phyloP scores from a whole-genome alignment of 2,113 vertebrate genomes.

The Aegypius monachus region DNA sequence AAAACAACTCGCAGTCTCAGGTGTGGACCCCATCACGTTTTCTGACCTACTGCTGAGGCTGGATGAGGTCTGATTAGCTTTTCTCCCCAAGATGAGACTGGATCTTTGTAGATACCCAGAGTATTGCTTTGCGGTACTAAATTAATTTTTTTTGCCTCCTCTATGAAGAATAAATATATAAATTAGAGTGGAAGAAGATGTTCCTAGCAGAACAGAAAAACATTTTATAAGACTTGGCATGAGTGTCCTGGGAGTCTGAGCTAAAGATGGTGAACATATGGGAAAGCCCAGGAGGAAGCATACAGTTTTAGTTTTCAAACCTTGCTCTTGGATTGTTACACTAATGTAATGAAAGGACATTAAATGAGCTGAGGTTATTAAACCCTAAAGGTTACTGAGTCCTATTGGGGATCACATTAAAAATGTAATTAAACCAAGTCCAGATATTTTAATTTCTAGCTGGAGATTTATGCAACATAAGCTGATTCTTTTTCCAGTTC shows the following conservation, averaged over 20 bases:
- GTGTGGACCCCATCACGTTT: rapidly evolving
- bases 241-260: not conserved
- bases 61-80: not conserved
- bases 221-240: not conserved
- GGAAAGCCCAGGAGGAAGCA: not conserved
- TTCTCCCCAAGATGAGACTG: not conserved
- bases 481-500: not conserved
- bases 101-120: not conserved
- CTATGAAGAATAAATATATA: not conserved
- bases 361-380: conserved; percentile 45
- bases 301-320: conserved; percentile 4
- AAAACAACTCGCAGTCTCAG: rapidly evolving
- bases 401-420: conserved; percentile 6
- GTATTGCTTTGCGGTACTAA: not conserved
- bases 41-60: not conserved
- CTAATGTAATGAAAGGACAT: conserved; percentile 17
- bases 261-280: conserved; percentile 28
- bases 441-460: conserved; percentile 30
- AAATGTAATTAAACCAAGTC: conserved; percentile 39
- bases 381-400: conserved; percentile 24
- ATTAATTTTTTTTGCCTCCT: not conserved
- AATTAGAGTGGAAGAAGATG: not conserved
- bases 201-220: no score
- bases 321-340: not conserved
- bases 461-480: not conserved